Evolutionary conservation across 23 tunicate species (phyloP), one percentile per base, ranked within the genome.

Genomic region (Clavelina lepadiformis): DNA sequence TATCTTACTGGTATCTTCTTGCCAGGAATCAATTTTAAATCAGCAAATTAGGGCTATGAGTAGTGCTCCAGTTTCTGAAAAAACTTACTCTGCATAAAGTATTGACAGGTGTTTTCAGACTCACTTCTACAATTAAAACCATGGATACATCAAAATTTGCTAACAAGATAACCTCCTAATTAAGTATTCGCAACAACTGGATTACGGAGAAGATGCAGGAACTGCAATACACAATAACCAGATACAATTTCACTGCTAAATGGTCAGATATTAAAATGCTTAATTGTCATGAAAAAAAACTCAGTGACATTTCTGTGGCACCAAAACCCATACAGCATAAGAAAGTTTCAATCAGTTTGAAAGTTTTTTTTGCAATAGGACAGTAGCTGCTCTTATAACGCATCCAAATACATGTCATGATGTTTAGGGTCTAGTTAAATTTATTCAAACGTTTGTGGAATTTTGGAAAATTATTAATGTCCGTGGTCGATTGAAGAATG

Each of bases 391-490:
- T 7, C 26, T 63, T 26, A 26, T 36, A 36, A 35, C 26, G 22
- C 68, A 63, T 51, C 18, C 28, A 11, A 8, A 36, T 13, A 7
- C 20, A 21, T 35, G 4, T 36, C 21, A 3, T 7, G 22, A 63
- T 63, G 24, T 29, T 5, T 3, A 7, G 3, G 68, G 26, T 18
- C 37, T 51, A 5, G 51, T 36, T 35, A 23, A 63, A 5, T 63
- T 63, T 21, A 63, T 63, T 7, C n/a, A 63, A 35, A 63, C 38
- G 51, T 36, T 35, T 63, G 29, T 19, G 19, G 51, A 63, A 21
- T 63, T 63, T 36, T 63, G 68, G 68, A 63, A 63, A 23, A 63
- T 35, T 35, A 51, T 36, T 37, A 63, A 63, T 58, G 65, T 58
- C n/a, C 29, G 31, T 28, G 35, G 65, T 8, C 19, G 8, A 23